Percentiles rank a stretch among this genome's conserved stretches.
These are phyloP conservation scores for Eulacestoma nigropectus DNA, from an alignment of 2,113 vertebrate genomes.

Conservation along the genomic window DNA sequence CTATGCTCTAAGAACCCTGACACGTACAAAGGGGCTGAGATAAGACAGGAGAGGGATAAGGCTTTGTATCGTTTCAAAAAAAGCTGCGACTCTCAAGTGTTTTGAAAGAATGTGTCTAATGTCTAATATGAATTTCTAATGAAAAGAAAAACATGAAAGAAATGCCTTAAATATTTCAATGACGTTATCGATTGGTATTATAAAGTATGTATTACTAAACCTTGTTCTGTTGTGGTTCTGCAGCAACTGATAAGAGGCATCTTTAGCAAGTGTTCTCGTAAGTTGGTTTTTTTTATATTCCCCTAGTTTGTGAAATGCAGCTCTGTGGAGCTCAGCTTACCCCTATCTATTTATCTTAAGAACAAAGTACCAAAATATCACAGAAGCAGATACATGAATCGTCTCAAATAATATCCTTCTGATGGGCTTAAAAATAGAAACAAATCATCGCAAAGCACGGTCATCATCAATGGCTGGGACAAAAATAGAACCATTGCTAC, in stretches of 20 bases:
- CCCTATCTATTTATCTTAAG: background rate
- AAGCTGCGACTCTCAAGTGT: background rate
- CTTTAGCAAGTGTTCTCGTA: background rate
- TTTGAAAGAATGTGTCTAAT: background rate
- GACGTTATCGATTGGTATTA: background rate
- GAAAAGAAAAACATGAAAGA: constrained; percentile 7
- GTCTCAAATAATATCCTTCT: background rate
- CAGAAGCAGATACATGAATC: fast-evolving
- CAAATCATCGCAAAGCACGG: background rate
- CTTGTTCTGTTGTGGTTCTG: background rate
- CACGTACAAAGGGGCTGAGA: background rate
- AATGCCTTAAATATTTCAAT: background rate
- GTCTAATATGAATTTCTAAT: background rate
- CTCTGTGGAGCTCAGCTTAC: background rate
- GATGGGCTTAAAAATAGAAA: background rate
- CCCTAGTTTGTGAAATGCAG: background rate
- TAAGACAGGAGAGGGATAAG: background rate
- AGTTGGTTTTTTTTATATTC: background rate
- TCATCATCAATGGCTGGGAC: background rate
- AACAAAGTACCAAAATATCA: background rate
- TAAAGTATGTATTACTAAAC: background rate
- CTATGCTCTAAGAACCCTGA: background rate
- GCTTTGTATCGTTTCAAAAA: background rate
- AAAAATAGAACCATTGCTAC: background rate
- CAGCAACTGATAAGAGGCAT: background rate